Percentiles rank a stretch among this genome's conserved stretches.
Evolutionary conservation across 2,888 invertebrate species (phyloP).

Genomic region (Unio delphinus): DNA sequence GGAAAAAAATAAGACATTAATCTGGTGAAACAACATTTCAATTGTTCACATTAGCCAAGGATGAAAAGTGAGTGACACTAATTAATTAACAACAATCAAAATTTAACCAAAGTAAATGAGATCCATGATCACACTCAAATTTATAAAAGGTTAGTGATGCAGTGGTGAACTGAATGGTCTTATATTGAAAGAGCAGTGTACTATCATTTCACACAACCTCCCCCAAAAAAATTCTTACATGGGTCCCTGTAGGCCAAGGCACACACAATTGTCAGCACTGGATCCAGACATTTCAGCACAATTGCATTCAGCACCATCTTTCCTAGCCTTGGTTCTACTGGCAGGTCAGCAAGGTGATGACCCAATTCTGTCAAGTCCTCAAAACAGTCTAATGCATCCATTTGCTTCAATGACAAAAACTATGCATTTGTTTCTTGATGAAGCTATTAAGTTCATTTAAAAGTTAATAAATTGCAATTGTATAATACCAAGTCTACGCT

Average conservation of each 20-base stretch:
- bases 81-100: background rate
- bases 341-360: conserved; percentile 89
- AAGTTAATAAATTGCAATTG: too few relatives aligned
- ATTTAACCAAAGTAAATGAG: background rate
- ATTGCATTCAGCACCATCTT: conserved; percentile 93
- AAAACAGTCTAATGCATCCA: conserved; percentile 88
- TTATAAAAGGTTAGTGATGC: background rate
- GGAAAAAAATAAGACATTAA: too few relatives aligned
- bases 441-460: background rate
- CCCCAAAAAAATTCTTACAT: conserved; percentile 67
- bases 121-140: background rate
- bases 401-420: conserved; percentile 75
- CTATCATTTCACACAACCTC: background rate
- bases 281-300: conserved; percentile 92
- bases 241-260: conserved; percentile 83
- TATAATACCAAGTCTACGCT: too few relatives aligned
- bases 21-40: too few relatives aligned
- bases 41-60: background rate
- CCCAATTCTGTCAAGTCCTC: conserved; percentile 92
- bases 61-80: background rate
- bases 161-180: background rate
- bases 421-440: background rate
- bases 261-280: conserved; percentile 91
- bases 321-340: conserved; percentile 91
- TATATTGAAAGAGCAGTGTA: background rate